Base-by-base conservation (phyloP, 2,888 invertebrate genomes). In the Crocallis elinguaria region DNA sequence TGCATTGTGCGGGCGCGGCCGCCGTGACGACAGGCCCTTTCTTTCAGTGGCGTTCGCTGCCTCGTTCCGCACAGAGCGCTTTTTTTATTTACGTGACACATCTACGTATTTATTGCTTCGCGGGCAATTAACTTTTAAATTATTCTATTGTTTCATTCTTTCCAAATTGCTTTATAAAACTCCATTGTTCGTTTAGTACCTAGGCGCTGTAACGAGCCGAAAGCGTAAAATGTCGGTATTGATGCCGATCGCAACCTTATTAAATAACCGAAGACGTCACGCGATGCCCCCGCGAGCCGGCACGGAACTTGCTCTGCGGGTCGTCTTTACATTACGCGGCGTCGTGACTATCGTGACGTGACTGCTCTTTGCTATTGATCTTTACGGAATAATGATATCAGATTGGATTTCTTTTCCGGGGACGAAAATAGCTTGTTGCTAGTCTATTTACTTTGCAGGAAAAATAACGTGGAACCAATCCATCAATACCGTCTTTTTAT, bases 61-160 rank as follows among this genome's bases (percentile, higher is more conserved):
- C 59, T 65, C 84, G 86, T 87, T 87, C 87, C 86, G 85, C 84
- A 70, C 71, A 70, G 72, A 57, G 61, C 72, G 74, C 75, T 73
- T 73, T 77, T 82, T 83, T 82, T 84, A 82, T 87, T 82, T 82
- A 81, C 79, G 78, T 82, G 84, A 79, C 83, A 82, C 80, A 80
- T 77, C 73, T 77, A 81, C 76, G 73, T 75, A 86, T 88, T 88
- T 86, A 88, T 86, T 76, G 77, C 84, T 84, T 82, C 75, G 78
- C 79, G 87, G 86, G 77, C 73, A 85, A 84, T 89, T 88, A 86
- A 87, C 78, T 86, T 82, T 75, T 69, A 78, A 84, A 81, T 77
- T 74, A 82, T 73, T 70, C 77, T 73, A 76, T 81, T 84, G 80
- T 85, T 81, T 71, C 63, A 62, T 55, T 60, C 41, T 49, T 45